Evolutionary conservation across 2,113 vertebrate species (phyloP).

Genomic region (Sula dactylatra): DNA sequence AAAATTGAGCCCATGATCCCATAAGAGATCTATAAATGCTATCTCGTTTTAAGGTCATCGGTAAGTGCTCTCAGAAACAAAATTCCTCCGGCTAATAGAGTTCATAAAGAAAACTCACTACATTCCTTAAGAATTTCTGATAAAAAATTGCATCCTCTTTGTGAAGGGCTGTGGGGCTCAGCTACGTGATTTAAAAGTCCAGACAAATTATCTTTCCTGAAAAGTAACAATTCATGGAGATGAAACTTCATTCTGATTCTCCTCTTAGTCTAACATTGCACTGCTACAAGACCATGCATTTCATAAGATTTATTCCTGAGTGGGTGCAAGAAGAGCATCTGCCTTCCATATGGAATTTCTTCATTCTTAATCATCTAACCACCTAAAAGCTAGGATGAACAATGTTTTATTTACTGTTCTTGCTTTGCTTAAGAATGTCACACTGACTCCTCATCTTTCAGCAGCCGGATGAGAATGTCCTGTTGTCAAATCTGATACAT

Average conservation of each 20-base stretch:
- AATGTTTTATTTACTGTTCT: slow-evolving; percentile 33
- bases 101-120: not conserved
- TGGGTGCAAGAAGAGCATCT: slow-evolving; percentile 23
- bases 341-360: slow-evolving; percentile 14
- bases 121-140: not conserved
- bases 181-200: not conserved
- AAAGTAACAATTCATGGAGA: not conserved
- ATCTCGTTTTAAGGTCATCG: not conserved
- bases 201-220: not conserved
- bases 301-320: not conserved
- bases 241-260: not conserved
- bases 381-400: slow-evolving; percentile 19
- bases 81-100: not conserved
- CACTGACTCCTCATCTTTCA: not conserved
- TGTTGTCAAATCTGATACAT: not conserved
- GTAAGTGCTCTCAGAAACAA: not conserved
- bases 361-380: not conserved
- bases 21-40: not conserved
- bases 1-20: not conserved
- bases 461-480: not conserved
- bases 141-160: not conserved
- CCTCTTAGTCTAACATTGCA: not conserved
- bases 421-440: slow-evolving; percentile 13
- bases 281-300: not conserved
- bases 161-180: not conserved